Conservation (phyloP, 2,888 invertebrate genomes). For the Sepiola atlantica region DNA sequence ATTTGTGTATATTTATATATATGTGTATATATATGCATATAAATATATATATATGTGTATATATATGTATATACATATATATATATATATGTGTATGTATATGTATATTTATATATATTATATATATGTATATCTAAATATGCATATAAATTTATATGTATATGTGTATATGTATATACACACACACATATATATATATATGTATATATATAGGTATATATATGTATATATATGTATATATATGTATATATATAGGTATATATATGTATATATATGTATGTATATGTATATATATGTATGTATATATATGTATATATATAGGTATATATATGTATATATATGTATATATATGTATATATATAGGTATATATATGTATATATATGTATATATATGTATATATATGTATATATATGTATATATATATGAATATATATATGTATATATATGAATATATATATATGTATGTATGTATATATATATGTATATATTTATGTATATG, state of each 20-base stretch:
- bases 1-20: neutral
- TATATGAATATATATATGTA: neutral
- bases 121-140: no score
- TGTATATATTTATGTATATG: no score
- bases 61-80: no score
- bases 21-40: neutral
- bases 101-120: no score
- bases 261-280: neutral
- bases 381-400: neutral
- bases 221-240: neutral
- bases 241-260: neutral
- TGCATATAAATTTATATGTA: no score
- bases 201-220: neutral
- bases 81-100: no score
- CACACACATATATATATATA: no score
- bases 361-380: neutral
- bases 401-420: neutral
- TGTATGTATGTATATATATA: no score
- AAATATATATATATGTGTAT: neutral
- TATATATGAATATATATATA: neutral
- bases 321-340: neutral
- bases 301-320: neutral
- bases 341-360: neutral
- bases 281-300: neutral
- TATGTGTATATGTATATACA: no score